These are phyloP conservation scores for Apodemus sylvaticus DNA, from an alignment of 2,113 vertebrate species.

Conservation along the genomic window DNA sequence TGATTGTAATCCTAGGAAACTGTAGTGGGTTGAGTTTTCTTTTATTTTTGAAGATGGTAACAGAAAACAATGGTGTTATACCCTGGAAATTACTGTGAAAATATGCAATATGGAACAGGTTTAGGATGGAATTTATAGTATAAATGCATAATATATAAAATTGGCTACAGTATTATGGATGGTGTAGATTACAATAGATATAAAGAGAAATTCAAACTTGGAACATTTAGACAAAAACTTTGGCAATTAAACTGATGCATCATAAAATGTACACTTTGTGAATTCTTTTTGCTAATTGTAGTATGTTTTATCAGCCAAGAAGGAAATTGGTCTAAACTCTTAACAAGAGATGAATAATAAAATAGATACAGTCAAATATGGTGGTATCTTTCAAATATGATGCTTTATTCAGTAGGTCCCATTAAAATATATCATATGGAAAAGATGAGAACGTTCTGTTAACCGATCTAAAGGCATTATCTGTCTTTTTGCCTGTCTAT, in stretches of 20 bases:
- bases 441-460: neutral
- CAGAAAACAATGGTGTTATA: neutral
- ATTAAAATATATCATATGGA: neutral
- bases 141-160: neutral
- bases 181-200: neutral
- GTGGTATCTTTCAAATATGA: neutral
- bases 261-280: neutral
- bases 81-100: neutral
- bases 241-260: neutral
- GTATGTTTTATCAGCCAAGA: conserved; percentile 7
- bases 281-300: neutral
- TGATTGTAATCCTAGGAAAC: neutral
- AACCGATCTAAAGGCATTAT: neutral
- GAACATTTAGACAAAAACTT: neutral
- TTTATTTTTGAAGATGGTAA: neutral
- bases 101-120: neutral
- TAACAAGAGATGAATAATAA: neutral
- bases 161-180: neutral
- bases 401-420: neutral
- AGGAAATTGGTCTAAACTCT: neutral
- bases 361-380: neutral
- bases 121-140: neutral
- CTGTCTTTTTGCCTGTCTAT: neutral
- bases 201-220: neutral
- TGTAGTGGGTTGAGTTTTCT: neutral